Base-by-base conservation (phyloP, 2,113 vertebrate species). In the Pelodiscus sinensis region DNA sequence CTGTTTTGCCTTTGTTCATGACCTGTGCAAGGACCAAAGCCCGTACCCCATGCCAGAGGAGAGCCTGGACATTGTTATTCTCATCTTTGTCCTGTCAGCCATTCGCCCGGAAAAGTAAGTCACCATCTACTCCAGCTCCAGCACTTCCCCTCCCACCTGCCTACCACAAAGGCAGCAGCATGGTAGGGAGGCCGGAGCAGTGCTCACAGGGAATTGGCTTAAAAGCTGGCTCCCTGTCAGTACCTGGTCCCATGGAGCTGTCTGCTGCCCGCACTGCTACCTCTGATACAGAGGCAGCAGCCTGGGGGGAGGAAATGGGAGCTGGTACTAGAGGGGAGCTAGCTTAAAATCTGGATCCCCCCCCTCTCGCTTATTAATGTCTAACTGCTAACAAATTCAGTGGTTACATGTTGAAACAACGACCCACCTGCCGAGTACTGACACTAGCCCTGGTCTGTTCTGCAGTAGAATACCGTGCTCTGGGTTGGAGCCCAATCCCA, bases 71-170 rank as follows among this genome's bases (percentile, higher is more conserved):
- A 91, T 99, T 92, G 97, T 99, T 35, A 98, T 99, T 92, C 98
- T 99, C 81, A 99, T 99, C 96, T 99, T 99, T 95, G 99, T 99
- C 85, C 98, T 99, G 62, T 99, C 99, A 31, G 98, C 99, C 0
- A 89, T 99, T 96, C 98, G 98, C 96, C 99, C 99, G 50, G 97
- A 99, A 94, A 99, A 98, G 99, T 99, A 98, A 96, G 98, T 97
- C 86, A 56, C 56, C 51, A 44, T 54, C 81, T 10, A 16, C 6
- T 50, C 25, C 13, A 44, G 57, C n/a, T 29, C 38, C 50, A 29
- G 55, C 81, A 77, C 52, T 18, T 82, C 44, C 44, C 44, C 44
- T 44, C 44, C 44, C 44, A 44, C 44, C 44, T 6, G 5, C 44
- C 4, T 44, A 44, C 44, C 44, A 44, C 44, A 44, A 6, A 44